Evolutionary conservation across 2,113 vertebrate species (phyloP), one percentile per base, ranked within the genome.

Genomic region (Syngnathus floridae): DNA sequence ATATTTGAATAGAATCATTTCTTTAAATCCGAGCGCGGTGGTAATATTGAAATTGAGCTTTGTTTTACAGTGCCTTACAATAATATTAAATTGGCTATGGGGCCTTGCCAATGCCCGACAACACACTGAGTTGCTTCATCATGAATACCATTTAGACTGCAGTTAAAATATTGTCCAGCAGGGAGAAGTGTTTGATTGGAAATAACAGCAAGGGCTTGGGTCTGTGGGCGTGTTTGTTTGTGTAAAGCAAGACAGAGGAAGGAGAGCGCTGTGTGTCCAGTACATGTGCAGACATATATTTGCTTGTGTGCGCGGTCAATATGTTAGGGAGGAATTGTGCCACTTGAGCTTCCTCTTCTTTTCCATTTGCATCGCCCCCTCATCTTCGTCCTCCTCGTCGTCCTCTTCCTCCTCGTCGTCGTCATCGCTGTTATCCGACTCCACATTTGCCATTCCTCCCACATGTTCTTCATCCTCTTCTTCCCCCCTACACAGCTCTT

Each of bases 371-470:
- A 67, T 73, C 71, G 62, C 49, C 55, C 90, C 87, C 41, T 90
- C 89, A 80, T 91, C 90, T 78, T 82, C 85, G 49, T 75, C 74
- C 75, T 84, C 84, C 40, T 74, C 75, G 7, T 54, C 21, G 1
- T 54, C 51, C 1, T 54, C 45, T 77, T 90, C 90, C 77, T 92
- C 92, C 80, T 84, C 87, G 48, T 77, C 89, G 3, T 94, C 94
- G 2, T 95, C 94, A 49, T 93, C 93, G 62, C 92, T 97, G 73
- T 93, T 93, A 26, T 96, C 94, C 8, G 94, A 94, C 71, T 94
- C 93, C 49, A 90, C 91, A 81, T 93, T 94, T 63, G 91, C 92
- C 70, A 92, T 89, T 66, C 93, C 93, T 66, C 86, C 92, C 71
- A 94, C 92, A 52, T 93, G 90, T 40, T 91, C 93, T 57, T 93